Evolutionary conservation across 2,888 invertebrate species (phyloP).

Genomic region (Chorisops tibialis): DNA sequence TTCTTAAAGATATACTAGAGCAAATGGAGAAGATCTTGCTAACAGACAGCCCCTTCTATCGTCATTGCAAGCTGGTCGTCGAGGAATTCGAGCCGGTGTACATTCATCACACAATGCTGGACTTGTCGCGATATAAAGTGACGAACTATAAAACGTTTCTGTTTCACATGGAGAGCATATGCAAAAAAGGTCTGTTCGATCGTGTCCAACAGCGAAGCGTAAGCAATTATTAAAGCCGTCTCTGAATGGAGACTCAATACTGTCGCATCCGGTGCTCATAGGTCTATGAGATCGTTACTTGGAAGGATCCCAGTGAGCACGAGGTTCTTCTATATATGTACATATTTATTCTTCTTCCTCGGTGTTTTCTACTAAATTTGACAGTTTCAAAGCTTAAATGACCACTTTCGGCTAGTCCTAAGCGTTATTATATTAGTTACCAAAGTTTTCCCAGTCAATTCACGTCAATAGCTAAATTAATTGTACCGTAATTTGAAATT

Average conservation of each 20-base stretch:
- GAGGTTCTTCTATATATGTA: too few relatives aligned
- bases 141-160: slow-evolving; percentile 43
- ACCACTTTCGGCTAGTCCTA: too few relatives aligned
- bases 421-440: too few relatives aligned
- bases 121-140: slow-evolving; percentile 44
- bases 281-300: slow-evolving; percentile 45
- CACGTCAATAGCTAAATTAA: too few relatives aligned
- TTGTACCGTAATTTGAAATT: too few relatives aligned
- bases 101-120: slow-evolving; percentile 46
- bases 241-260: slow-evolving; percentile 49
- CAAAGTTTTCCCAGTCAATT: too few relatives aligned
- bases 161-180: slow-evolving; percentile 46
- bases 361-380: too few relatives aligned
- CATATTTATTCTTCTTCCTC: too few relatives aligned
- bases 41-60: slow-evolving; percentile 44
- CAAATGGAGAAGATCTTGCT: slow-evolving; percentile 45
- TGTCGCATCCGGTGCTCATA: slow-evolving; percentile 49
- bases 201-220: slow-evolving; percentile 43
- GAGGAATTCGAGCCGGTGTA: slow-evolving; percentile 49
- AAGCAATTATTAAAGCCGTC: slow-evolving; percentile 43
- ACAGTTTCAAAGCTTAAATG: too few relatives aligned
- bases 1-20: slow-evolving; percentile 45
- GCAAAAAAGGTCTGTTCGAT: slow-evolving; percentile 45
- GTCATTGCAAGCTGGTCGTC: slow-evolving; percentile 44
- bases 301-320: slow-evolving; percentile 45